Conservation (phyloP, 2,113 vertebrate species). For the Pangasianodon hypophthalmus region DNA sequence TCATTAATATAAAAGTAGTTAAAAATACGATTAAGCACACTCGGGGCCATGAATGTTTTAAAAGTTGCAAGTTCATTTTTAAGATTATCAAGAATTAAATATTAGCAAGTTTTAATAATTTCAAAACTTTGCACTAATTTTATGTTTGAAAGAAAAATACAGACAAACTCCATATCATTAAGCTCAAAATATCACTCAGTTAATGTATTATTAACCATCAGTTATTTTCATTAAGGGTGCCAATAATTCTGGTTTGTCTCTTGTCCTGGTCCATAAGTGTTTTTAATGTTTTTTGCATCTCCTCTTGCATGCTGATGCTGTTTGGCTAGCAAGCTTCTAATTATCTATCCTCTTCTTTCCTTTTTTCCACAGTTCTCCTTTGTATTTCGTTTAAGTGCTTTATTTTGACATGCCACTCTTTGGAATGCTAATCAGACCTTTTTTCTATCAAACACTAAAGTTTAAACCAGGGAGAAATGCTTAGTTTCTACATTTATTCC, state of each 20-base stretch:
- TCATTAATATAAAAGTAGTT: background rate
- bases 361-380: background rate
- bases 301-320: background rate
- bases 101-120: background rate
- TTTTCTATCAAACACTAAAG: background rate
- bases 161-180: background rate
- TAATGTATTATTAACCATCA: background rate
- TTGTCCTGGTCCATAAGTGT: background rate
- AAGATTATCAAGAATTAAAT: background rate
- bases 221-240: background rate
- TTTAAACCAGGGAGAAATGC: background rate
- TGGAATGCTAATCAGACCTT: slow-evolving; percentile 7
- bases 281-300: background rate
- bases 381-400: background rate
- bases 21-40: background rate
- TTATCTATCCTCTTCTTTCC: background rate
- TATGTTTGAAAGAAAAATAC: background rate
- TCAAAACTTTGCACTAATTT: background rate
- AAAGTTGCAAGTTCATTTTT: background rate
- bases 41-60: background rate
- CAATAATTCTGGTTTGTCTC: background rate
- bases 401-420: background rate
- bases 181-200: background rate
- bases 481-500: background rate
- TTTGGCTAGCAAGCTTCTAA: background rate